A percentile compares a stretch with the other conserved stretches of the same genome.
Conservation (phyloP, 2,888 invertebrate genomes). For the Strigamia maritima region DNA sequence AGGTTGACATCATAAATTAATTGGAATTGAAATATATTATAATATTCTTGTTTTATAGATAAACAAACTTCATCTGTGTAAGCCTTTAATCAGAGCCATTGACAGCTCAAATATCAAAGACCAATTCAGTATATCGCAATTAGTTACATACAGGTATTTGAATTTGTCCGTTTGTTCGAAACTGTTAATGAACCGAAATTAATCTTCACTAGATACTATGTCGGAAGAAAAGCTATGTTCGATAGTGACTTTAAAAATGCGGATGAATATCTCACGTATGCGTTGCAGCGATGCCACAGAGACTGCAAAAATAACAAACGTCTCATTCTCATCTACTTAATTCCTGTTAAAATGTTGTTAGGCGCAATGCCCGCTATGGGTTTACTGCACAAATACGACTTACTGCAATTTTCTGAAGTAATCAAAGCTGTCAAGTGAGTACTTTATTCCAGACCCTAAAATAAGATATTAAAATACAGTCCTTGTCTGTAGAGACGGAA, state of each 20-base stretch:
- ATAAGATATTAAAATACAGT: too few relatives aligned
- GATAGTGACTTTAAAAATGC: slow-evolving; percentile 93
- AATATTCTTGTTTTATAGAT: slow-evolving; percentile 50
- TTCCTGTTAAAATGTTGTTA: slow-evolving; percentile 95
- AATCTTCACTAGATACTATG: slow-evolving; percentile 69
- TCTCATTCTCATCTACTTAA: slow-evolving; percentile 87
- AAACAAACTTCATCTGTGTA: slow-evolving; percentile 61
- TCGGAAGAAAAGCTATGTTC: slow-evolving; percentile 97
- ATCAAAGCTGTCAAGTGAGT: slow-evolving; percentile 72
- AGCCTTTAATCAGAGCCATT: slow-evolving; percentile 92
- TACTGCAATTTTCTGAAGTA: slow-evolving; percentile 85
- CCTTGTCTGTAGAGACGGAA: slow-evolving; percentile 63
- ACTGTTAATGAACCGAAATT: background rate
- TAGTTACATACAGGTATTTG: slow-evolving; percentile 79
- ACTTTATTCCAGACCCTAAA: background rate
- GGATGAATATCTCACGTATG: slow-evolving; percentile 86
- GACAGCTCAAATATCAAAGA: slow-evolving; percentile 88
- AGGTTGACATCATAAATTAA: slow-evolving; percentile 58
- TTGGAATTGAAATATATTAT: background rate
- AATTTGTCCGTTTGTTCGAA: background rate
- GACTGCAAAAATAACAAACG: slow-evolving; percentile 80
- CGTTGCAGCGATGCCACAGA: slow-evolving; percentile 84
- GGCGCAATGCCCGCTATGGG: slow-evolving; percentile 86
- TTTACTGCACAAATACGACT: slow-evolving; percentile 81
- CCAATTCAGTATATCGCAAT: slow-evolving; percentile 83